Percentiles rank a stretch among this genome's conserved stretches.
These are phyloP conservation scores for Lycaena phlaeas DNA, from an alignment of 2,888 invertebrate genomes.

Conservation along the genomic window DNA sequence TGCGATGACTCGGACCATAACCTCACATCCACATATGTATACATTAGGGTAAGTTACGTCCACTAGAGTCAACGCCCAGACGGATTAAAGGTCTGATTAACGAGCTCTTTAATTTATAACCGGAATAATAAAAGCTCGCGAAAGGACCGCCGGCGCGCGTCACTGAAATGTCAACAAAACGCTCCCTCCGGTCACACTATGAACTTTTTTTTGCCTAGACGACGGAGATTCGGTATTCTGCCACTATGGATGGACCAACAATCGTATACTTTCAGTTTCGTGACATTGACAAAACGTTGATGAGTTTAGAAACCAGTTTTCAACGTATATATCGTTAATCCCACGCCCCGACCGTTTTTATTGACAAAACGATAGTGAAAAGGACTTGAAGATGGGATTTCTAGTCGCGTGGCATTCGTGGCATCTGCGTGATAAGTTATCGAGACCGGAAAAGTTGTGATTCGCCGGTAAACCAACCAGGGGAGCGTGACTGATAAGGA, in stretches of 20 bases:
- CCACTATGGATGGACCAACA: conserved; percentile 18
- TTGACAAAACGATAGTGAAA: conserved; percentile 39
- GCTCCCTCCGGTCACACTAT: conserved; percentile 18
- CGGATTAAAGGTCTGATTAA: conserved; percentile 69
- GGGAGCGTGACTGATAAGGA: conserved; percentile 63
- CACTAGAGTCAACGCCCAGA: conserved; percentile 62
- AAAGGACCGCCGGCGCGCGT: conserved; percentile 40
- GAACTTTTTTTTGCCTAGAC: no score
- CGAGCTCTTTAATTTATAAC: conserved; percentile 65
- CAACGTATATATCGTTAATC: conserved; percentile 47
- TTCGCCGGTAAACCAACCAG: conserved; percentile 45
- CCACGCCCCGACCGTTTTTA: neutral
- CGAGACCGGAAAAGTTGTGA: conserved; percentile 61
- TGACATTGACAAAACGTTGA: conserved; percentile 46
- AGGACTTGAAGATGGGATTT: conserved; percentile 2
- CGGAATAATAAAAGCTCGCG: conserved; percentile 61
- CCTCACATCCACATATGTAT: conserved; percentile 39
- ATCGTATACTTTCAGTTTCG: conserved; percentile 71
- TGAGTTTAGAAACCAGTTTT: conserved; percentile 47
- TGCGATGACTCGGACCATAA: conserved; percentile 42
- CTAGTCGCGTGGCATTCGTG: conserved; percentile 17
- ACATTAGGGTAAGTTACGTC: no score
- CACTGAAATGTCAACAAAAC: conserved; percentile 48
- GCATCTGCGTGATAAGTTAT: conserved; percentile 50
- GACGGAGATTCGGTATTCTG: conserved; percentile 20